A percentile compares a stretch with the other conserved stretches of the same genome.
Evolutionary conservation across 2,113 vertebrate species (phyloP).

Genomic region (Brachypteracias leptosomus): DNA sequence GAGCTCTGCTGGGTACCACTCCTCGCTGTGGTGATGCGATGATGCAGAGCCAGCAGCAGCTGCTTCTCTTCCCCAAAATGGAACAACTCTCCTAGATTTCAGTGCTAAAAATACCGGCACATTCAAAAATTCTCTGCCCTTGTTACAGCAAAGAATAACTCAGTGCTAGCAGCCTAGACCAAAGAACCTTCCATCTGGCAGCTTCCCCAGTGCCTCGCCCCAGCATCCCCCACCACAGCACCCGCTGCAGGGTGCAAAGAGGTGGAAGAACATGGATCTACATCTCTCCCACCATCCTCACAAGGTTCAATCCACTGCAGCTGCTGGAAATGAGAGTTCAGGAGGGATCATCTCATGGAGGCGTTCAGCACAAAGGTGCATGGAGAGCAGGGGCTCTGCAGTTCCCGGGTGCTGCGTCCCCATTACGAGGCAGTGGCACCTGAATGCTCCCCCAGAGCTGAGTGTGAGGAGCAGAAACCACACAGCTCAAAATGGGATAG

Average conservation of each 20-base stretch:
- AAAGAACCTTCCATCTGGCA: background rate
- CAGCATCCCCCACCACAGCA: background rate
- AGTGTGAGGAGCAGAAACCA: background rate
- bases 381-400: background rate
- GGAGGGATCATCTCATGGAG: background rate
- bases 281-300: background rate
- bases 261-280: background rate
- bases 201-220: background rate
- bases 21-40: accelerated
- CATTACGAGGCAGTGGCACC: accelerated
- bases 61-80: background rate
- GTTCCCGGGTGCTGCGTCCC: background rate
- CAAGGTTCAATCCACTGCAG: background rate
- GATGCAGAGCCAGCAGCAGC: background rate
- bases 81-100: background rate
- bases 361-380: background rate
- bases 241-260: background rate
- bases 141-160: background rate
- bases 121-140: slow-evolving; percentile 7
- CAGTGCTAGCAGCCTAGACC: background rate
- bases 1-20: background rate
- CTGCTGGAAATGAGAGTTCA: background rate
- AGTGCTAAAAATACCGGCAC: slow-evolving; percentile 24
- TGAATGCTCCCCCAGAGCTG: background rate
- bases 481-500: accelerated